A percentile compares a stretch with the other conserved stretches of the same genome.
phyloP scores from a whole-genome alignment of 2,888 invertebrate genomes.

The Andrena haemorrhoa region DNA sequence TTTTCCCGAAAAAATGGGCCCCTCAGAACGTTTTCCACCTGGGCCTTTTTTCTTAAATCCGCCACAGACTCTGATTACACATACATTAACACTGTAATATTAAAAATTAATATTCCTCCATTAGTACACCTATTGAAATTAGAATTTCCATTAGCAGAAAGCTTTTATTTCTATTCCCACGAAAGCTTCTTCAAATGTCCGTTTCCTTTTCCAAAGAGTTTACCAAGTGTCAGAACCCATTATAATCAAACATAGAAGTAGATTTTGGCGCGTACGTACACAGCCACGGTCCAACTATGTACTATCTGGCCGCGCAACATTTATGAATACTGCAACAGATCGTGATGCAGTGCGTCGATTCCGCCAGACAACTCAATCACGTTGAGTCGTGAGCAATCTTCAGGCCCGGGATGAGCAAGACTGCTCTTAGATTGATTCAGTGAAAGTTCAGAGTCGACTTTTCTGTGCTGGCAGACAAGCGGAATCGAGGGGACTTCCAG shows the following conservation, averaged over 20 bases:
- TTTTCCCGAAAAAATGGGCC: no score
- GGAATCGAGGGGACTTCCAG: background rate
- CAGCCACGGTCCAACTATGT: background rate
- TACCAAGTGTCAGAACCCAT: background rate
- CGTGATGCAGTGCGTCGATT: conserved; percentile 43
- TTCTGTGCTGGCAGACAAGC: background rate
- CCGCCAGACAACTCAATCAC: conserved; percentile 27
- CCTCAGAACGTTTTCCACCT: no score
- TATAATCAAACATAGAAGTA: background rate
- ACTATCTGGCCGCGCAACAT: conserved; percentile 12
- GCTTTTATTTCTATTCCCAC: no score
- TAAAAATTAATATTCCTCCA: no score
- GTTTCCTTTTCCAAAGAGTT: background rate
- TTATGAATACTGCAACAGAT: conserved; percentile 44
- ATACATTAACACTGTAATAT: no score
- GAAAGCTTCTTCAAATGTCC: conserved; percentile 7
- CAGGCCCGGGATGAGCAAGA: conserved; percentile 25
- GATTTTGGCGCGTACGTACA: background rate
- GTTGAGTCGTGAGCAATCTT: conserved; percentile 9
- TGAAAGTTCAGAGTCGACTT: conserved; percentile 2
- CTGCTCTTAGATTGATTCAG: conserved; percentile 37
- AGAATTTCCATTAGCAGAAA: no score
- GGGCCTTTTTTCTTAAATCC: no score
- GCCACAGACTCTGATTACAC: no score
- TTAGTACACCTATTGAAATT: no score